Base-by-base conservation (phyloP, 2,113 vertebrate species). In the Micronycteris hirsuta region DNA sequence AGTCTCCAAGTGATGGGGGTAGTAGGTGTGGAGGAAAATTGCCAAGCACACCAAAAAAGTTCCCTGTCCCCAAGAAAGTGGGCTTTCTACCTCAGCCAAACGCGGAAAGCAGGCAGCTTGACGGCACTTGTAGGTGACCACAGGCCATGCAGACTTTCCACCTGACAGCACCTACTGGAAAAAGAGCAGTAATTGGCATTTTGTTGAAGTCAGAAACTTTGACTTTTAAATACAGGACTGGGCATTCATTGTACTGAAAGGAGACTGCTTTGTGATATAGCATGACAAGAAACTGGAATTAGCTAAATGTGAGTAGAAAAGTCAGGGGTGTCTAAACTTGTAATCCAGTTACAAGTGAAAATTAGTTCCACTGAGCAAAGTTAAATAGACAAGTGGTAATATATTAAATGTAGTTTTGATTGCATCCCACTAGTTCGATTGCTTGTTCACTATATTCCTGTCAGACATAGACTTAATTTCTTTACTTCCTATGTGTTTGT, bases 1-100 rank as follows among this genome's bases (percentile, higher is more conserved):
- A 76, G 12, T 16, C 4, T 8, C n/a, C 93, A 43, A n/a, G 5
- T 9, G 4, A 36, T 49, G 19, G 4, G 5, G 36, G 8, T 26
- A 56, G 8, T 26, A 56, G 0, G 0, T 0, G 9, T n/a, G 36
- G 16, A 47, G 4, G 36, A 36, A 4, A 70, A 71, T 58, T 1
- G 33, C n/a, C 5, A 56, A 74, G 65, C 7, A 89, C 80, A 80
- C 20, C 4, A 13, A 52, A 6, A 43, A 17, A 8, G 11, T 24
- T 8, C 2, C 2, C 47, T 28, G 7, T n/a, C 11, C 5, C 17
- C 1, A 0, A 14, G 9, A 91, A 77, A 38, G 10, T n/a, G 7
- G 9, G 5, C 20, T 83, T 85, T 41, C 54, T 28, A 45, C 28
- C 0, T 76, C 49, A 68, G 47, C 7, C 26, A 78, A 83, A 2